Base-by-base conservation (phyloP, 1,140 invertebrate genomes). In the Eurosta solidaginis region DNA sequence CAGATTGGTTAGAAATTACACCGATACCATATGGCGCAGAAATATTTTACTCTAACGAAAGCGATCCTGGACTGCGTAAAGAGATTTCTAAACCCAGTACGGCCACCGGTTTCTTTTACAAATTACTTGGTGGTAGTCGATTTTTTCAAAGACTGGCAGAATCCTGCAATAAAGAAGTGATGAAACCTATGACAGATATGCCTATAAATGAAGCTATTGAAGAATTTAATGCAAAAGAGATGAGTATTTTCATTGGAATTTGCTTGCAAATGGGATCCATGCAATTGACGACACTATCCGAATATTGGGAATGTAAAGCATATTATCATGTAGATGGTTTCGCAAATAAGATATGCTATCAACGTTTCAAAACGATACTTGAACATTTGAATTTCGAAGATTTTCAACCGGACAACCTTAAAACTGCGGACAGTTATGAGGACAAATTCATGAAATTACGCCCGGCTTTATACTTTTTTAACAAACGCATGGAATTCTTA, bases 161-260 rank as follows among this genome's bases (percentile, higher is more conserved):
- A 36, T 36, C 17, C 20, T 29, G 33, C 54, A 63, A 63, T 14
- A 47, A 47, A 47, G 12, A 17, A 17, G 45, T 17, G 7, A 27
- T 7, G n/a, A 1, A 27, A 27, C 7, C n/a, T 20, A 22, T 42
- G 42, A 12, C 45, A 47, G 12, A 47, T 10, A 47, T 17, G 12
- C 45, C 45, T 6, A 42, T 47, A 20, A 9, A 17, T 27, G 20
- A 17, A 14, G 17, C 17, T 22, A 14, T 63, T 17, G 45, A 47
- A 17, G 54, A 42, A 5, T 78, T 81, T 7, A 82, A 7, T 2
- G 44, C 54, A 7, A 81, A 85, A 12, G 83, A 84, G 77, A 33
- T 84, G 81, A 82, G 83, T 63, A 80, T 74, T 59, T 85, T 84
- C 76, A 50, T 85, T 6, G 83, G 59, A 0, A 79, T 84, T 0